These are phyloP conservation scores for Umimayanthus chanpuru DNA, from an alignment of 92 coral and sea anemone genomes.

Conservation along the genomic window DNA sequence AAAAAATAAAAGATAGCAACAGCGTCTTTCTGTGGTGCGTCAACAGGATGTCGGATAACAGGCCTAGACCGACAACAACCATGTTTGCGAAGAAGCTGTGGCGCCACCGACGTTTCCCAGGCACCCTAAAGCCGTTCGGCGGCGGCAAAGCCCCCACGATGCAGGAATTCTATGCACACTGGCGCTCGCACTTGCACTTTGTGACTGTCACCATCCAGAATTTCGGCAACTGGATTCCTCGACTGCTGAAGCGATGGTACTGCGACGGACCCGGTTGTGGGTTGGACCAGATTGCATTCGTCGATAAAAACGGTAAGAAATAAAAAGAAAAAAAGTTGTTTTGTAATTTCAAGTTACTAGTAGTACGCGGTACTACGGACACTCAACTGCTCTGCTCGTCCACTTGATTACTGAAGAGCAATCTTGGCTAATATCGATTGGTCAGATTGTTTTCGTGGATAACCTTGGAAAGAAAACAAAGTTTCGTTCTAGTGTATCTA, in stretches of 20 bases:
- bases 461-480: slow-evolving; percentile 57
- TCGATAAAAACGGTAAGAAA: slow-evolving; percentile 69
- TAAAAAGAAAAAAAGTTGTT: neutral
- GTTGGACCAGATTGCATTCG: slow-evolving; percentile 81
- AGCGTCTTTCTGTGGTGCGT: too few species aligned
- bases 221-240: slow-evolving; percentile 98
- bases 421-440: slow-evolving; percentile 21
- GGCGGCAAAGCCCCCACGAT: slow-evolving; percentile 36
- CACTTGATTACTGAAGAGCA: too few species aligned
- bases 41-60: slow-evolving; percentile 23
- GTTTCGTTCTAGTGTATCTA: neutral
- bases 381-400: too few species aligned
- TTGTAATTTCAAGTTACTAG: neutral
- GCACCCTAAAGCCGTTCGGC: slow-evolving; percentile 5
- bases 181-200: slow-evolving; percentile 79
- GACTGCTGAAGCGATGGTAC: slow-evolving; percentile 88
- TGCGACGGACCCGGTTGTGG: slow-evolving; percentile 93
- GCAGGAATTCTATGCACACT: slow-evolving; percentile 39
- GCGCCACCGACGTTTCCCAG: slow-evolving; percentile 8
- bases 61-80: neutral
- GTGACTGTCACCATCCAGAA: slow-evolving; percentile 74
- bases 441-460: slow-evolving; percentile 82
- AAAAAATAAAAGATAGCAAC: neutral
- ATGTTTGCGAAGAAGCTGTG: neutral
- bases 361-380: too few species aligned